Evolutionary conservation across 2,113 vertebrate genomes (phyloP).

Genomic region (Diphyllodes magnificus): DNA sequence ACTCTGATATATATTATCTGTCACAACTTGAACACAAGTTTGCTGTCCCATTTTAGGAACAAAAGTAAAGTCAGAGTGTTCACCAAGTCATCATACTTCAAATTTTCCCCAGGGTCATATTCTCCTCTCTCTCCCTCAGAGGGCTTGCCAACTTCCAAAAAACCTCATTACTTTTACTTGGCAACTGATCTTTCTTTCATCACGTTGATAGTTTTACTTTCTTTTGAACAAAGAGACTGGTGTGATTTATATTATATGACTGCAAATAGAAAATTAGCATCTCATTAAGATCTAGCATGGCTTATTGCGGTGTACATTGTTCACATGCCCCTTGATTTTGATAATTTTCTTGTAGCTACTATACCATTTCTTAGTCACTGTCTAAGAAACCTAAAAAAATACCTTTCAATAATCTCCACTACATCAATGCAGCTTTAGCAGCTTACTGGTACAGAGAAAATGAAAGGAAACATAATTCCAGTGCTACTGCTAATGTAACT

Average conservation of each 20-base stretch:
- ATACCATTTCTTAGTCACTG: neutral
- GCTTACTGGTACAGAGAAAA: neutral
- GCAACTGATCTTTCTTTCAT: slow-evolving; percentile 5
- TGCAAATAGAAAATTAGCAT: neutral
- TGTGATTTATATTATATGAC: neutral
- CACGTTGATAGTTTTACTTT: neutral
- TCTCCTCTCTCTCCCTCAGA: neutral
- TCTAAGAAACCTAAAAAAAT: neutral
- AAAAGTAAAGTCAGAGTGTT: neutral
- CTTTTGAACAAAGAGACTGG: neutral
- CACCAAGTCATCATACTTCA: neutral
- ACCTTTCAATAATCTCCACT: neutral
- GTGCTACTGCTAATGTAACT: neutral
- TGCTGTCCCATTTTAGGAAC: neutral
- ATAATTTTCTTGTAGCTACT: neutral
- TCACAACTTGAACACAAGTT: neutral
- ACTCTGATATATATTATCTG: neutral
- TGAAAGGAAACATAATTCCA: neutral
- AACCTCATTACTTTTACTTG: neutral
- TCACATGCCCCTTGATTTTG: neutral
- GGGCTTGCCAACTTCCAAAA: neutral
- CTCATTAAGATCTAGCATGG: neutral
- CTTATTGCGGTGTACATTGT: neutral
- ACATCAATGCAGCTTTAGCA: neutral
- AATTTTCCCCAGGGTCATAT: neutral